Percentiles rank a stretch among this genome's conserved stretches.
phyloP scores from a whole-genome alignment of 2,113 vertebrate species.

The Pseudopodoces humilis region DNA sequence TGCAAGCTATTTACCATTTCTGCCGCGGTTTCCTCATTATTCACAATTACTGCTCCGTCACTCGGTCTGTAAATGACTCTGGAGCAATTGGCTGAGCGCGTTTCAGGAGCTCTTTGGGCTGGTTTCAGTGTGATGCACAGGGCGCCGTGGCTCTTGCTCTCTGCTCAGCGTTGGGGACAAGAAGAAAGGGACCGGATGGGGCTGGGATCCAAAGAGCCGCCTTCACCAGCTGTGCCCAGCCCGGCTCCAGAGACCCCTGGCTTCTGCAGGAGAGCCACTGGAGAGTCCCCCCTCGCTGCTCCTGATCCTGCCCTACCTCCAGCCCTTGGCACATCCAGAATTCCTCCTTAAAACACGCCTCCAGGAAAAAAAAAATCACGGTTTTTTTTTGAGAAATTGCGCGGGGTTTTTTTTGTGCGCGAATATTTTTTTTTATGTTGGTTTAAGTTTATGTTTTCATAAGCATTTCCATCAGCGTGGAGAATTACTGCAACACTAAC shows the following conservation, averaged over 20 bases:
- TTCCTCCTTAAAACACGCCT: background rate
- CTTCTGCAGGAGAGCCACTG: rapidly evolving
- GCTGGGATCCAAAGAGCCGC: rapidly evolving
- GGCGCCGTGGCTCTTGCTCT: background rate
- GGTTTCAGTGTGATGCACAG: background rate
- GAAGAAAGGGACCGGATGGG: background rate
- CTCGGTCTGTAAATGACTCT: background rate
- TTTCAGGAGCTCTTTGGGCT: background rate
- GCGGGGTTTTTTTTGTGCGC: background rate
- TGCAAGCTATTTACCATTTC: constrained; percentile 1
- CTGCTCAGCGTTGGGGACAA: background rate
- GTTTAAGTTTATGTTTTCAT: background rate
- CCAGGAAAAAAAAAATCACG: background rate
- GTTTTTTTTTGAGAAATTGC: background rate
- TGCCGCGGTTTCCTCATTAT: background rate
- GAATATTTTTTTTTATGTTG: background rate
- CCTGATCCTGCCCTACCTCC: rapidly evolving
- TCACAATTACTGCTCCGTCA: constrained; percentile 6
- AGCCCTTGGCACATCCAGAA: background rate
- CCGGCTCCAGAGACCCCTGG: rapidly evolving
- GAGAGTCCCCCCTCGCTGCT: rapidly evolving
- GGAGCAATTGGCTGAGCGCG: background rate
- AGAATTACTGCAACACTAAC: background rate
- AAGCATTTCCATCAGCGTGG: background rate
- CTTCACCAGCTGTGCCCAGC: rapidly evolving